Evolutionary conservation across 1,140 invertebrate species (phyloP).

Genomic region (Penaeus indicus): DNA sequence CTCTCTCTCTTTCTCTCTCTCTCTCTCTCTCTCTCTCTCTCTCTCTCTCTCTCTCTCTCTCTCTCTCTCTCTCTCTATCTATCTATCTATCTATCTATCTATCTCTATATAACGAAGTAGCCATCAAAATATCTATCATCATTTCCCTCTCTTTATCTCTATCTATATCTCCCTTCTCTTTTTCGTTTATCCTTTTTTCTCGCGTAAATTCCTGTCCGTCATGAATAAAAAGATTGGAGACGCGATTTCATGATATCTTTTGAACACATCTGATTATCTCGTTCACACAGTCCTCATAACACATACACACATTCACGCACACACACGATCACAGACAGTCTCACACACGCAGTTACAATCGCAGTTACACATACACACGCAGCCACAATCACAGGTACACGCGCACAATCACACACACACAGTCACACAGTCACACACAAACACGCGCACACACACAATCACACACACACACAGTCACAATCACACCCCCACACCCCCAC

Average conservation of each 20-base stretch:
- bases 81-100: background rate
- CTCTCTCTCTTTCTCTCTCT: too few species aligned
- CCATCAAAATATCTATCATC: too few species aligned
- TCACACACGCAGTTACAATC: background rate
- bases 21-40: too few species aligned
- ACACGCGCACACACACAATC: too few species aligned
- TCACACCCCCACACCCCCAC: too few species aligned
- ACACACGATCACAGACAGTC: background rate
- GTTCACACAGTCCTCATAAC: background rate
- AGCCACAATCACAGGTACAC: slow-evolving; percentile 9
- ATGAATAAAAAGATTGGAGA: too few species aligned
- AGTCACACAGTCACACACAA: too few species aligned
- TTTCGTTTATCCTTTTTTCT: background rate
- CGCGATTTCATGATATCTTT: background rate
- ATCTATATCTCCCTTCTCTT: slow-evolving; percentile 25
- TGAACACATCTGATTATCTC: background rate
- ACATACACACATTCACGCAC: background rate
- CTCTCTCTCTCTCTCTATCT: background rate
- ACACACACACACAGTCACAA: too few species aligned
- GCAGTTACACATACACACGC: background rate
- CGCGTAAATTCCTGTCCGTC: background rate
- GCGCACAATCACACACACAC: slow-evolving; percentile 17
- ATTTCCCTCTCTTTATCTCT: too few species aligned
- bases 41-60: too few species aligned
- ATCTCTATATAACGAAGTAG: background rate